Evolutionary conservation across 2,113 vertebrate genomes (phyloP), one percentile per base, ranked within the genome.

Genomic region (Elephas maximus): DNA sequence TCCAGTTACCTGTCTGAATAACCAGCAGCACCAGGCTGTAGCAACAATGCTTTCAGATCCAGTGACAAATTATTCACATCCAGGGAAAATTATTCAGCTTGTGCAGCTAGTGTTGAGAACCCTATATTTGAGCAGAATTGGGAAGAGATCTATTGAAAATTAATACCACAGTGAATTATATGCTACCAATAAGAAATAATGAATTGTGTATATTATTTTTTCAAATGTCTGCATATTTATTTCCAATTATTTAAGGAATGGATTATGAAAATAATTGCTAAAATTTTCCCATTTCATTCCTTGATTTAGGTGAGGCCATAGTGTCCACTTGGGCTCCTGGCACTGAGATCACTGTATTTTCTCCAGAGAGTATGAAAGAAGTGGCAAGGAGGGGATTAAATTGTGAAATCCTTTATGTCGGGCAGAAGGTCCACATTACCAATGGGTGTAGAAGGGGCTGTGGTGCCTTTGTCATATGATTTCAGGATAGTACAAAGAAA

Each of bases 401-500:
- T 21, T 14, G 23, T 45, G 41, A 74, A 92, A 92, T 74, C 67
- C 65, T 51, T 53, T 85, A 76, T 65, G 23, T 92, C 44, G 7
- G 41, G 30, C n/a, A 48, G 73, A 82, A 62, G 41, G 37, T 24
- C 11, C 33, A 30, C 7, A 12, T 76, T 76, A 67, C 33, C 20
- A 81, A 82, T 18, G 30, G 6, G 24, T 67, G 20, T 74, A 7
- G 37, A 83, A 63, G 48, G 51, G 44, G 5, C 20, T 2, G 1
- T 20, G 1, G 41, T 33, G 18, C 44, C 44, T 82, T n/a, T 83
- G 37, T 26, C 69, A 65, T n/a, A 33, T 51, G 67, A 74, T 83
- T 76, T 89, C 71, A 90, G 86, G n/a, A n/a, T 26, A 90, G 62
- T 53, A 67, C 14, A 90, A 77, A 83, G 18, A 83, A 41, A 83